phyloP scores from a whole-genome alignment of 2,888 invertebrate species.

The Apeira syringaria region DNA sequence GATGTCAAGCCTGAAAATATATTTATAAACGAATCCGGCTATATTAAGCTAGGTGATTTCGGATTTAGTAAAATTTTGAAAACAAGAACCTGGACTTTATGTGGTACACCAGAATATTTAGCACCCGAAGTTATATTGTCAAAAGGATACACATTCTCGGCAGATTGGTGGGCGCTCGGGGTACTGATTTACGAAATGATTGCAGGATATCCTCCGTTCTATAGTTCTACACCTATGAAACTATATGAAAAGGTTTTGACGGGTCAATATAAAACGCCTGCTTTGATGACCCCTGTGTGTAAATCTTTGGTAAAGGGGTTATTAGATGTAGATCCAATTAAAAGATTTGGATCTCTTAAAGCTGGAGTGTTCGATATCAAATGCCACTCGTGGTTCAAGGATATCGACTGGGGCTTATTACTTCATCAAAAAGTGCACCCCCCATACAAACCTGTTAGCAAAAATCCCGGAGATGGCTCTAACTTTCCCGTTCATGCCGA shows the following conservation, averaged over 20 bases:
- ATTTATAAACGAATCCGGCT: conserved; percentile 88
- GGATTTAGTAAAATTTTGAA: conserved; percentile 93
- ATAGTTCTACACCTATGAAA: conserved; percentile 92
- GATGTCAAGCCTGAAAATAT: conserved; percentile 97
- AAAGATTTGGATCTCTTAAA: conserved; percentile 93
- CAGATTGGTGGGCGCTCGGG: conserved; percentile 98
- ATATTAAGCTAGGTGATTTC: conserved; percentile 93
- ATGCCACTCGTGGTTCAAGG: conserved; percentile 93
- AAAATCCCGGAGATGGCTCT: conserved; percentile 83
- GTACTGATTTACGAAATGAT: conserved; percentile 94
- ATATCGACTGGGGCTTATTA: conserved; percentile 91
- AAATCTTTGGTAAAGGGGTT: conserved; percentile 91
- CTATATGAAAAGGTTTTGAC: conserved; percentile 97
- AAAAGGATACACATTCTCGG: conserved; percentile 94
- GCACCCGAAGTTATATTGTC: conserved; percentile 95
- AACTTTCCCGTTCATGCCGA: conserved; percentile 86
- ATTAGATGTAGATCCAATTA: conserved; percentile 82
- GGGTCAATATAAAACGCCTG: conserved; percentile 92
- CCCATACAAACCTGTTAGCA: conserved; percentile 83
- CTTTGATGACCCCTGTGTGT: conserved; percentile 89
- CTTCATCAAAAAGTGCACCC: conserved; percentile 88
- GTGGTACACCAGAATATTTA: conserved; percentile 98
- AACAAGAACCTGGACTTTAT: conserved; percentile 93
- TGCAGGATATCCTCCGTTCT: conserved; percentile 96
- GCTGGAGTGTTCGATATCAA: conserved; percentile 95